Conservation (phyloP, 2,888 invertebrate genomes). For the Drosophila prostipennis region DNA sequence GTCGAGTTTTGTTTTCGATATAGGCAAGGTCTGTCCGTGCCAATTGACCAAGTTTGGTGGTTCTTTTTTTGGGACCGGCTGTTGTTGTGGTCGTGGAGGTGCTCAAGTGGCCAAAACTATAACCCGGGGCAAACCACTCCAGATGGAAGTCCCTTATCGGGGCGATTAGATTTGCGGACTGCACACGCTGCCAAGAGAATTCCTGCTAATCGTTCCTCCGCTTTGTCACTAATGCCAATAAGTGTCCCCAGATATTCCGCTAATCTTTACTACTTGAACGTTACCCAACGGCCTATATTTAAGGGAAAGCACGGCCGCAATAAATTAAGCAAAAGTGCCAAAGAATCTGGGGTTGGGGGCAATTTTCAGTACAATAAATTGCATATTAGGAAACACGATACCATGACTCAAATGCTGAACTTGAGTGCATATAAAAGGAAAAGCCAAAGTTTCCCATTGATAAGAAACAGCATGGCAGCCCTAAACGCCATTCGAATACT, state of each 20-base stretch:
- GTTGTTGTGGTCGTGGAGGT: background rate
- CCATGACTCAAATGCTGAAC: background rate
- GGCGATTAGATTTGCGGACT: conserved; percentile 30
- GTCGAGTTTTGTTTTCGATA: background rate
- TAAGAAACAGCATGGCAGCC: too few relatives aligned
- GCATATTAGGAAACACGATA: background rate
- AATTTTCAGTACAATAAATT: background rate
- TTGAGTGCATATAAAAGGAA: background rate
- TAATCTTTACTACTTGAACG: conserved; percentile 31
- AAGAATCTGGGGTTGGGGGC: background rate
- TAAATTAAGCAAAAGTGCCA: conserved; percentile 2
- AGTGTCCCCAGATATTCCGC: conserved; percentile 22
- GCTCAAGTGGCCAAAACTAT: conserved; percentile 14
- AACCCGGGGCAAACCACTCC: conserved; percentile 19
- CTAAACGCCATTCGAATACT: too few relatives aligned
- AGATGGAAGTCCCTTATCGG: conserved; percentile 18
- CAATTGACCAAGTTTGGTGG: conserved; percentile 25
- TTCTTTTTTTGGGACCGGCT: background rate
- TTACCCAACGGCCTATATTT: conserved; percentile 32
- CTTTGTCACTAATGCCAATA: conserved; percentile 11
- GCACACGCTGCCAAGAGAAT: conserved; percentile 3
- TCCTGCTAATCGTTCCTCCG: background rate
- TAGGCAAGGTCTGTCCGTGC: conserved; percentile 9
- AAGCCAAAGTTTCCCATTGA: too few relatives aligned
- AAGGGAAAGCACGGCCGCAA: background rate